phyloP scores from a whole-genome alignment of 2,113 vertebrate species.

The western clawed frog (Xenopus tropicalis) region DNA sequence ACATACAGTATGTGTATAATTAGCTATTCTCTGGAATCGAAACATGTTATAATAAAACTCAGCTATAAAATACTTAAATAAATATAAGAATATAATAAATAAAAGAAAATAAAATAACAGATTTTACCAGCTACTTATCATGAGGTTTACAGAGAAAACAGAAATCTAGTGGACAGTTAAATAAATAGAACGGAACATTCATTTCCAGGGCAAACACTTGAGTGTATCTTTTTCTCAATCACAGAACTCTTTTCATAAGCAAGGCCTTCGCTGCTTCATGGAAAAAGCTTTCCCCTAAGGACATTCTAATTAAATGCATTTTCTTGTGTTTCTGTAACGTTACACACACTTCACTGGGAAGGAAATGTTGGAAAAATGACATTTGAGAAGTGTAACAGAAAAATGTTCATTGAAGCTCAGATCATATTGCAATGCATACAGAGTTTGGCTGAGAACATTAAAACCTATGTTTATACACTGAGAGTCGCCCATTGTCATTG shows the following conservation, averaged over 20 bases:
- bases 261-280: conserved; percentile 1
- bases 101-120: too few relatives aligned
- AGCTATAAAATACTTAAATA: too few relatives aligned
- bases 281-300: conserved; percentile 24
- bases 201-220: conserved; percentile 8
- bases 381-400: conserved; percentile 33
- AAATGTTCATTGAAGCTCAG: conserved; percentile 40
- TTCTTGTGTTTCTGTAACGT: conserved; percentile 31
- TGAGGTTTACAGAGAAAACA: too few relatives aligned
- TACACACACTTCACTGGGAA: conserved; percentile 38
- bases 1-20: too few relatives aligned
- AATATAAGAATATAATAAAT: too few relatives aligned
- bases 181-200: neutral
- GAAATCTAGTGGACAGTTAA: too few relatives aligned
- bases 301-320: conserved; percentile 39
- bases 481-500: conserved; percentile 4
- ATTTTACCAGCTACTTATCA: too few relatives aligned
- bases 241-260: conserved; percentile 17
- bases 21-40: too few relatives aligned
- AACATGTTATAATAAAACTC: too few relatives aligned
- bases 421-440: conserved; percentile 27
- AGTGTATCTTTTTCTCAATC: neutral
- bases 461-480: conserved; percentile 10
- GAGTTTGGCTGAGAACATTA: conserved; percentile 10
- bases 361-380: conserved; percentile 37